Evolutionary conservation across 2,797 vertebrate species (phyloP).

Genomic region (Micromesistius poutassou): DNA sequence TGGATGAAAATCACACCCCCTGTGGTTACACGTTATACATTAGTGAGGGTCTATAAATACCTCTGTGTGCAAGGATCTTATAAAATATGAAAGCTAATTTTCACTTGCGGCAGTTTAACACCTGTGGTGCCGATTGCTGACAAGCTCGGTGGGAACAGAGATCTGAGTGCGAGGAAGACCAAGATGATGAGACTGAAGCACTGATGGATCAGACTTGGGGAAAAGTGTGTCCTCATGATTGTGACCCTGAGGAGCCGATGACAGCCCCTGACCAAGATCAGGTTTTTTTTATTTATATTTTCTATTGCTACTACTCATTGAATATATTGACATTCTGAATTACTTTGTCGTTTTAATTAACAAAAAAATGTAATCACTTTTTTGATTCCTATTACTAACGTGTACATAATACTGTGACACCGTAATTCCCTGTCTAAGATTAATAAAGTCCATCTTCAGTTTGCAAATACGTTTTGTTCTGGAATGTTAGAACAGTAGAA

Average conservation of each 20-base stretch:
- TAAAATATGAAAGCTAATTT: background rate
- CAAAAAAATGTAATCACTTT: background rate
- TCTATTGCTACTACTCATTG: too few species aligned
- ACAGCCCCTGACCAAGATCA: background rate
- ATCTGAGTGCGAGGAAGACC: background rate
- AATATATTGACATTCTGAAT: background rate
- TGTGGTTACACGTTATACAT: background rate
- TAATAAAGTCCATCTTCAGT: background rate
- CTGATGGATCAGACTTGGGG: background rate
- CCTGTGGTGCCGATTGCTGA: background rate
- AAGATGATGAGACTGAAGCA: background rate
- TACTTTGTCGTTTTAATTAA: background rate
- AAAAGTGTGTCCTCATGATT: too few species aligned
- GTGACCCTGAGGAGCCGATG: background rate
- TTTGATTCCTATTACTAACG: background rate
- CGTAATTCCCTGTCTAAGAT: background rate
- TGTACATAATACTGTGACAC: background rate
- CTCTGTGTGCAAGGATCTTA: background rate
- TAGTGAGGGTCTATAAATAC: background rate
- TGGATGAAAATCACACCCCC: background rate
- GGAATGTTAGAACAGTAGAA: background rate
- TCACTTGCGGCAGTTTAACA: background rate
- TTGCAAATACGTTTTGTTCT: background rate
- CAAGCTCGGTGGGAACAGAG: background rate
- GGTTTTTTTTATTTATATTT: too few species aligned